phyloP scores from a whole-genome alignment of 2,113 vertebrate genomes.

The Ranitomeya variabilis region DNA sequence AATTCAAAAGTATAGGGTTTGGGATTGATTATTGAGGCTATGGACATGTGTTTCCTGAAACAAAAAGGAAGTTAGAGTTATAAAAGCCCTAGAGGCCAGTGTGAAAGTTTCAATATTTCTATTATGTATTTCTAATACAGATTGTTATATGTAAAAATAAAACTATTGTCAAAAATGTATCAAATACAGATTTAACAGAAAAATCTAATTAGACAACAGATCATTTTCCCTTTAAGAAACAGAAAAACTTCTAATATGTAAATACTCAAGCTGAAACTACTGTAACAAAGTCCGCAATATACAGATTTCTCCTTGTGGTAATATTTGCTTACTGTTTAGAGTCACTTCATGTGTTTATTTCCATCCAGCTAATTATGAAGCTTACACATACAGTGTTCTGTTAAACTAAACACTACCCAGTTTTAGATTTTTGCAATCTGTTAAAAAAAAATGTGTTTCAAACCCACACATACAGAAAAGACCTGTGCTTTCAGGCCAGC shows the following conservation, averaged over 20 bases:
- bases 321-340: not conserved
- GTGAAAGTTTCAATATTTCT: too few species aligned
- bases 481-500: slow-evolving; percentile 43
- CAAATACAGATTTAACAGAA: too few species aligned
- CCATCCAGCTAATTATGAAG: not conserved
- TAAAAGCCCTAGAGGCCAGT: too few species aligned
- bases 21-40: too few species aligned
- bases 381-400: not conserved
- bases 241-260: not conserved
- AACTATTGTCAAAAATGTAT: too few species aligned
- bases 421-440: not conserved
- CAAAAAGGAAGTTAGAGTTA: too few species aligned
- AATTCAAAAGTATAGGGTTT: too few species aligned
- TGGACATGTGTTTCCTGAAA: too few species aligned
- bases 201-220: too few species aligned
- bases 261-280: not conserved
- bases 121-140: too few species aligned
- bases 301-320: not conserved
- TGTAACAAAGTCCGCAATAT: not conserved
- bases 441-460: slow-evolving; percentile 8
- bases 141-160: too few species aligned
- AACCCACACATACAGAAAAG: slow-evolving; percentile 43
- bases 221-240: not conserved
- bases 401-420: slow-evolving; percentile 6
- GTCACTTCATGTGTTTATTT: slow-evolving; percentile 23